Percentiles rank a stretch among this genome's conserved stretches.
Conservation (phyloP, 2,888 invertebrate species). For the Asteroscopus sphinx region DNA sequence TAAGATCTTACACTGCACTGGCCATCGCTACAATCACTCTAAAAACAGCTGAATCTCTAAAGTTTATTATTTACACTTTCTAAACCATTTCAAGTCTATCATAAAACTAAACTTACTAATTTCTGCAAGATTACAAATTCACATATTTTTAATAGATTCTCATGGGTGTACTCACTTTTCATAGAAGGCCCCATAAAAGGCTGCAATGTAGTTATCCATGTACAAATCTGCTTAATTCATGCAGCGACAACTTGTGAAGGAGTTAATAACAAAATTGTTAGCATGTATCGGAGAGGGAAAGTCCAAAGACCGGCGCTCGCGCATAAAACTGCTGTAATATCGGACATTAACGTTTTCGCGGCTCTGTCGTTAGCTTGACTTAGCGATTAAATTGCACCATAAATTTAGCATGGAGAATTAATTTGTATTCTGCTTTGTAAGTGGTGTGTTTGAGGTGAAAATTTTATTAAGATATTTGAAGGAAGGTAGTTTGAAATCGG, state of each 20-base stretch:
- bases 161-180: slow-evolving; percentile 17
- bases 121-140: neutral
- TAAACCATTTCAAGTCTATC: too few relatives aligned
- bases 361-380: slow-evolving; percentile 24
- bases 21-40: too few relatives aligned
- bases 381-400: slow-evolving; percentile 35
- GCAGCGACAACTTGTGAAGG: slow-evolving; percentile 62
- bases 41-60: too few relatives aligned
- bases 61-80: too few relatives aligned
- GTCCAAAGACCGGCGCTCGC: slow-evolving; percentile 40
- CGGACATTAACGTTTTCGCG: slow-evolving; percentile 53
- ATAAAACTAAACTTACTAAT: too few relatives aligned
- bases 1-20: too few relatives aligned
- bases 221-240: slow-evolving; percentile 59
- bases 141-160: slow-evolving; percentile 1
- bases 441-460: slow-evolving; percentile 3
- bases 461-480: slow-evolving; percentile 27
- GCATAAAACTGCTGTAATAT: slow-evolving; percentile 54
- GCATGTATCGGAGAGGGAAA: slow-evolving; percentile 44
- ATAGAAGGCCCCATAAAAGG: slow-evolving; percentile 12
- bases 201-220: slow-evolving; percentile 4
- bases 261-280: slow-evolving; percentile 67
- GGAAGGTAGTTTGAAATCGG: neutral
- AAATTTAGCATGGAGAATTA: slow-evolving; percentile 49
- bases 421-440: slow-evolving; percentile 20